Evolutionary conservation across 2,888 invertebrate species (phyloP), one percentile per base, ranked within the genome.

Genomic region (Encarsia formosa): DNA sequence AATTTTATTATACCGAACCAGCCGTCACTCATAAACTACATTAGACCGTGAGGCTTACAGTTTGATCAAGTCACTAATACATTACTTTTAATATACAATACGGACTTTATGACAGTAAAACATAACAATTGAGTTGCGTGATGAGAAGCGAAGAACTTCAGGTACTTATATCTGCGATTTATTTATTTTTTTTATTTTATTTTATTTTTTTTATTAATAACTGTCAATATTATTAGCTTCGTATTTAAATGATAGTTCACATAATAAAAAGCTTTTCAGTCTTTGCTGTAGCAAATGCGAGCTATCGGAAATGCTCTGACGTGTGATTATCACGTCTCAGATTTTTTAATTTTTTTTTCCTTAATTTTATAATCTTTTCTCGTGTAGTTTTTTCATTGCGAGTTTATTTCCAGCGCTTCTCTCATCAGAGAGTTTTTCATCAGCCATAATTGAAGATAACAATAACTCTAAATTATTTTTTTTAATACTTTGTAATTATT

Each of bases 131-230:
- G 18, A 45, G 20, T 6, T 26, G 8, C n/a, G 9, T 23, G 42
- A 24, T 50, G 34, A 50, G 18, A 15, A 44, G 19, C 32, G 38
- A 54, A 40, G 51, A 56, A 52, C 49, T 55, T 60, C 55, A 54
- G 60, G 59, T 68, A 67, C 67, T n/a, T n/a, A 66, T 66, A 63
- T 66, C 65, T 67, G 65, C 61, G n/a, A n/a, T n/a, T n/a, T n/a
- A n/a, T n/a, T n/a, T n/a, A n/a, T 59, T 51, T 64, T 56, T 53
- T 60, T 56, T 24, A 46, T 54, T 9, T 19, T 20, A 20, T 15
- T 31, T 31, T 6, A 32, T 32, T 20, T 24, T 26, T 41, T 18
- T 16, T 26, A 19, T 5, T 26, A 24, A 18, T 24, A 23, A 40
- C 15, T 26, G 15, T n/a, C 39, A 23, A 8, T 23, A 9, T 35